Evolutionary conservation across 2,113 vertebrate species (phyloP), one percentile per base, ranked within the genome.

Genomic region (Vicugna pacos): DNA sequence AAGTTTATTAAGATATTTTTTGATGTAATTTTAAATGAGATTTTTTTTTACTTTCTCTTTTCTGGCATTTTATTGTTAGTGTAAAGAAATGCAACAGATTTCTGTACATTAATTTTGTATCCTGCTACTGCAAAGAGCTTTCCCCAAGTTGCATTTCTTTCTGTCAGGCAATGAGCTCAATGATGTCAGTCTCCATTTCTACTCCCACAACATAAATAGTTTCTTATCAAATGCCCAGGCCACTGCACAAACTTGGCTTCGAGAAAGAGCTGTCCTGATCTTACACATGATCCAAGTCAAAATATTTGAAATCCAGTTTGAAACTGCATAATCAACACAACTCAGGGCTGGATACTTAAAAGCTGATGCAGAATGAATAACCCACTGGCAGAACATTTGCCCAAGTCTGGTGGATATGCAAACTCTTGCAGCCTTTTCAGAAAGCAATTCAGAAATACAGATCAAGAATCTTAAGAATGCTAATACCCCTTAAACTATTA

Each of bases 401-500:
- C 76, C 9, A 58, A 20, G 60, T 58, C 91, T 70, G 73, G 72
- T 64, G 20, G 52, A 81, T 72, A 56, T 50, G 58, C 64, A 89
- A 86, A 92, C 58, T 50, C 46, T 32, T 95, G 24, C 46, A 65
- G 35, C 65, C 54, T 95, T 89, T 81, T 50, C 42, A 42, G 32
- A 89, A 94, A 82, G 84, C 38, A 58, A 26, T 89, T 89, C 65
- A 83, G 65, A 95, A 96, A 58, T 75, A 72, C 60, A 65, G 58
- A 85, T 77, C 16, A 81, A 56, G 35, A 86, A 84, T 28, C 20
- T 90, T 90, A 82, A 94, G 52, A 76, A 64, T 48, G 26, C 32
- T 70, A 22, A 28, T 67, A 50, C 32, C 46, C 48, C 79, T 95
- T 69, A 50, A 86, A 14, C 50, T 6, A 46, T 11, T 76, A 67